Conservation (phyloP, 92 coral and sea anemone genomes). For the Pocillopora meandrina region DNA sequence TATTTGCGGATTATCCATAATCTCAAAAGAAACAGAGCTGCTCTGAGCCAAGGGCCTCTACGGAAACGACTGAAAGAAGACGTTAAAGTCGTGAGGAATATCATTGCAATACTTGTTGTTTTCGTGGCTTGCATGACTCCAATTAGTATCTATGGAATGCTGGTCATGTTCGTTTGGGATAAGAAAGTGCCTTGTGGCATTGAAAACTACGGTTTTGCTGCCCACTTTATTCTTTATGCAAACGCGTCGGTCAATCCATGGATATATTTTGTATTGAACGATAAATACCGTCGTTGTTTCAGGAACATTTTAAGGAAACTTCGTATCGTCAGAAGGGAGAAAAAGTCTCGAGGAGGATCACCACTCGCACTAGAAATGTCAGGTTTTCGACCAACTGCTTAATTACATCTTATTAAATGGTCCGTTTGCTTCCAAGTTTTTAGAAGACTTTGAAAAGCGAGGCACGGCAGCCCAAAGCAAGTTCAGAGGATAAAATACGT, state of each 20-base stretch:
- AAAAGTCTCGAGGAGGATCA: too few relatives aligned
- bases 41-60: not conserved
- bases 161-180: conserved; percentile 40
- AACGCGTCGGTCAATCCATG: conserved; percentile 37
- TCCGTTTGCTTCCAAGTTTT: too few relatives aligned
- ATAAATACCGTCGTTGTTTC: conserved; percentile 3
- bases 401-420: too few relatives aligned
- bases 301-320: not conserved
- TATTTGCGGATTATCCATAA: conserved; percentile 28
- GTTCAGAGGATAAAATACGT: too few relatives aligned
- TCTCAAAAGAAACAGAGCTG: not conserved
- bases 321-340: not conserved
- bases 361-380: too few relatives aligned
- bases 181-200: conserved; percentile 41
- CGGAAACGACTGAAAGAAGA: conserved; percentile 35
- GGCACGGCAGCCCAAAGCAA: too few relatives aligned
- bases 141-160: conserved; percentile 13
- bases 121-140: conserved; percentile 34
- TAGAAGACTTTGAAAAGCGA: too few relatives aligned
- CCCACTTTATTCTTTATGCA: conserved; percentile 24
- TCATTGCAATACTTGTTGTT: conserved; percentile 30
- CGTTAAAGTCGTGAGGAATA: conserved; percentile 32
- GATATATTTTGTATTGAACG: conserved; percentile 8
- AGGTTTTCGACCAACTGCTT: too few relatives aligned
- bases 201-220: conserved; percentile 36